phyloP scores from a whole-genome alignment of 2,888 invertebrate species.

The Trichogramma evanescens region DNA sequence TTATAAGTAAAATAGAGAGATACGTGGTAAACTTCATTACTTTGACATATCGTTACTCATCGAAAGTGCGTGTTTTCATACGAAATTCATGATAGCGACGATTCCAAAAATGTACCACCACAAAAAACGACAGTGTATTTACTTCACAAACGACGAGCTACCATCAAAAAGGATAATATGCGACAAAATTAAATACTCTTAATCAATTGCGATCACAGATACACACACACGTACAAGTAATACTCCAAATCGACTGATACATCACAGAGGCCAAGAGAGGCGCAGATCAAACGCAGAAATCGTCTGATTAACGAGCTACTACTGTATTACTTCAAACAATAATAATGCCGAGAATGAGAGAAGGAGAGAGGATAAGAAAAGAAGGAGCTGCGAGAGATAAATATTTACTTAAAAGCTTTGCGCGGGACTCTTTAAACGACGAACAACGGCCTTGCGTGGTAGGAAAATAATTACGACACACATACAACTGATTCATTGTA shows the following conservation, averaged over 20 bases:
- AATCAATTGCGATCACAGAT: background rate
- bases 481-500: too few species aligned
- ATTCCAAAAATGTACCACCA: too few species aligned
- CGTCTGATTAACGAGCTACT: background rate
- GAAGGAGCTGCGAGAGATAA: background rate
- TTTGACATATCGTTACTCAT: background rate
- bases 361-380: background rate
- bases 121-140: background rate
- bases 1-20: too few species aligned
- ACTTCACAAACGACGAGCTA: background rate
- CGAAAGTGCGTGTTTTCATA: too few species aligned
- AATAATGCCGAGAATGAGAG: background rate
- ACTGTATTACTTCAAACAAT: background rate
- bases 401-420: too few species aligned
- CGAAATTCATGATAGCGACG: too few species aligned
- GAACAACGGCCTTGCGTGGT: too few species aligned
- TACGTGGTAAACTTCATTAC: slow-evolving; percentile 16
- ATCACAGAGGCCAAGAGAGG: background rate
- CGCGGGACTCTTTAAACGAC: too few species aligned
- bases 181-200: background rate
- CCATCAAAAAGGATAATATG: background rate
- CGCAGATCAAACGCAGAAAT: background rate
- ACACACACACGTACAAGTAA: background rate
- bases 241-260: background rate
- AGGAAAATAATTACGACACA: too few species aligned